Base-by-base conservation (phyloP, 2,888 invertebrate species). In the Monopis laevigella region DNA sequence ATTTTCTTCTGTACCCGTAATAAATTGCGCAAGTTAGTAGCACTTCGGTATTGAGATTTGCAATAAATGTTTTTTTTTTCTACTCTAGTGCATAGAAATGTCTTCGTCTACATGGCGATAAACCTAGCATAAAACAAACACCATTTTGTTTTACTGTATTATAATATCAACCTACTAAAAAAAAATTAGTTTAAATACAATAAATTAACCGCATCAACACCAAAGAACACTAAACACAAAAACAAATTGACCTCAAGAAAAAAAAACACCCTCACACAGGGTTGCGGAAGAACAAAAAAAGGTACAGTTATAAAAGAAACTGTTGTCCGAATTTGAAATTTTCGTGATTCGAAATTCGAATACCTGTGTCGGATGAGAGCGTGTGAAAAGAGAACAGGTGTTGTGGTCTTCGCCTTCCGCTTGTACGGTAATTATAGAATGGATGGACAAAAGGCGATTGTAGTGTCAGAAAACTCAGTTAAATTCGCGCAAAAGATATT, bases 321-420 rank as follows among this genome's bases (percentile, higher is more conserved):
- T 54, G 51, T 53, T 62, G 69, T 65, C 64, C 64, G 58, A 59
- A 55, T 29, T 60, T 61, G 39, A 54, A 48, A 50, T 48, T 53
- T 53, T 56, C 53, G 58, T 57, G 34, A 36, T 43, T 11, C 29
- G 38, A 16, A 27, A 24, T 51, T 56, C 55, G 54, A 53, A 54
- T 59, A 73, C 74, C 75, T 75, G 77, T 44, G n/a, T 11, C 11
- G 18, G 14, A 10, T 10, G 63, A 59, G 62, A 64, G 58, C 75
- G 80, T 80, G 80, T 78, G 80, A 80, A 78, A 69, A 68, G 60
- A 52, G 64, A 74, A 80, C 78, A 80, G 78, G 78, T 77, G 78
- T 53, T 57, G 65, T 53, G 59, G 62, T 54, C 51, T 51, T 54
- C 16, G 54, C 62, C 64, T 61, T 63, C 64, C 62, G 58, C 54